Base-by-base conservation (phyloP, 2,113 vertebrate species). In the Cariama cristata region DNA sequence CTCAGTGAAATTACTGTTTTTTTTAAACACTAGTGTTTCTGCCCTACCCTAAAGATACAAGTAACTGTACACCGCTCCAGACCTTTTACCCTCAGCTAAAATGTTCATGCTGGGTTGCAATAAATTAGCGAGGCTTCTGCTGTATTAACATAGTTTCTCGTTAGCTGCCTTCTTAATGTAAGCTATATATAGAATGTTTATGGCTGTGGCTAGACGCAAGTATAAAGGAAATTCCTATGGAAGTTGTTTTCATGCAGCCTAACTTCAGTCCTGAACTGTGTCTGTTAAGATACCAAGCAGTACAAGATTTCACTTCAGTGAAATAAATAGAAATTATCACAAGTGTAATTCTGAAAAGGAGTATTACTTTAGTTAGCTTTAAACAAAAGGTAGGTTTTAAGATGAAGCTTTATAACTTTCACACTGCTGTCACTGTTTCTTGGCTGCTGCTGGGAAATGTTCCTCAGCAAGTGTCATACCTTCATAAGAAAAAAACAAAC, bases 1-100 rank as follows among this genome's bases (percentile, higher is more conserved):
- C 59, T 81, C 22, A 76, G 0, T 55, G 16, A 42, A 64, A 22
- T 60, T 14, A 63, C 44, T 60, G 0, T 2, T 28, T 35, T 35
- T 88, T 93, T 52, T 32, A 6, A 79, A 64, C 11, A 23, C 4
- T n/a, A 23, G 3, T 35, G 24, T 67, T 66, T 71, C 8, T 90
- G 24, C 28, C 42, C 28, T 75, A 44, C 19, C 8, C 10, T 45
- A 22, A 67, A 74, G 30, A 63, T 74, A 40, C 4, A 40, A 74
- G 56, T 44, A 60, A 6, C 21, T 24, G 7, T 49, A 3, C 4
- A 17, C 20, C 5, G 14, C 5, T 86, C 6, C 44, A 55, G 11
- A 35, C 53, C 15, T 56, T 90, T 76, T 30, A 7, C 16, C 1
- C 33, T 56, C 33, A 44, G 35, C 22, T 62, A 60, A 79, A 79